Evolutionary conservation across 92 coral and sea anemone genomes (phyloP).

Genomic region (Umimayanthus chanpuru): DNA sequence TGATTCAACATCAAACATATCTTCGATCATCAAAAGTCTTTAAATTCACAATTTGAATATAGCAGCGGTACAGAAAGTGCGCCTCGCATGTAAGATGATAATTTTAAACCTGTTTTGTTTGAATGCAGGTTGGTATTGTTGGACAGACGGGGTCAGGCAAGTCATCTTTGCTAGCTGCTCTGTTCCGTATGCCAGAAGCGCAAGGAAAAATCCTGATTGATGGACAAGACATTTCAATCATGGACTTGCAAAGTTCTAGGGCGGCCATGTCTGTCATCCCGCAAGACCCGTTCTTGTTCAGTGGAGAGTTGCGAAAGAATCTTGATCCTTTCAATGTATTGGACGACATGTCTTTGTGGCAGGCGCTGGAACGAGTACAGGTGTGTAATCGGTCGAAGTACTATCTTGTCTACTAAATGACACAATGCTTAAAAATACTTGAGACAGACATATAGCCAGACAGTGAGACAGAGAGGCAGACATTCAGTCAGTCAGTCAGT

Average conservation of each 20-base stretch:
- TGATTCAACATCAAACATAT: too few species aligned
- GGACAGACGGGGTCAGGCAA: conserved; percentile 42
- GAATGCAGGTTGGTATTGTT: conserved; percentile 26
- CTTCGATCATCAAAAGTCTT: too few species aligned
- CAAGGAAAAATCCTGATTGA: conserved; percentile 25
- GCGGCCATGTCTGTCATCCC: conserved; percentile 35
- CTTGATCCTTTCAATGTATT: conserved; percentile 11
- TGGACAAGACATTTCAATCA: conserved; percentile 33
- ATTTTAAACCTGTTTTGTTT: not conserved
- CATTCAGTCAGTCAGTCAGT: too few species aligned
- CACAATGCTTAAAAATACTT: too few species aligned
- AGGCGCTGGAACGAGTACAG: conserved; percentile 39
- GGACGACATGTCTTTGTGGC: conserved; percentile 32
- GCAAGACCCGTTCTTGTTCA: conserved; percentile 28
- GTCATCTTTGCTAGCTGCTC: conserved; percentile 25
- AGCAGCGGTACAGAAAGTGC: not conserved
- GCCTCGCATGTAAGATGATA: not conserved
- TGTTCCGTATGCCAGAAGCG: conserved; percentile 37
- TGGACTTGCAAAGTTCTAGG: conserved; percentile 27
- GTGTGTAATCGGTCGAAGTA: not conserved
- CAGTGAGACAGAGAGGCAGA: too few species aligned
- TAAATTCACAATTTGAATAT: too few species aligned
- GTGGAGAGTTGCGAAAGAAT: conserved; percentile 34
- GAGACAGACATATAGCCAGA: too few species aligned
- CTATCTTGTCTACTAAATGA: not conserved